Conservation (phyloP, 2,888 invertebrate genomes). For the Aporophyla lueneburgensis region DNA sequence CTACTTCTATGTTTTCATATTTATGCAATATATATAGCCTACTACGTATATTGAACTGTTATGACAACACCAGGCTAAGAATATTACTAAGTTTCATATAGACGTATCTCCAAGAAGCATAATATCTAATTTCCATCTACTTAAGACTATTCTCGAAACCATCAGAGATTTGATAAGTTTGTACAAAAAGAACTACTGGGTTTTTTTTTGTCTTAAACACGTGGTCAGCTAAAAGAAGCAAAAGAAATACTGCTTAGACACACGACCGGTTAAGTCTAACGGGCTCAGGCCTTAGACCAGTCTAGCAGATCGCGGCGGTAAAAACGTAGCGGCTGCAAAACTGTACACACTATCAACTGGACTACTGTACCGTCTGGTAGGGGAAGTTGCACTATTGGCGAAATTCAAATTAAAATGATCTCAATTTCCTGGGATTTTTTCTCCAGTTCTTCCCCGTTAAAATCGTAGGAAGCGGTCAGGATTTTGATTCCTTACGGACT, state of each 20-base stretch:
- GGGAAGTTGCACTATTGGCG: not conserved
- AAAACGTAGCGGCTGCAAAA: constrained; percentile 3
- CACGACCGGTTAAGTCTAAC: constrained; percentile 22
- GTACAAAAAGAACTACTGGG: not conserved
- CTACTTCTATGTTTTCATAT: constrained; percentile 25
- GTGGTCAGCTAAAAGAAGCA: constrained; percentile 17
- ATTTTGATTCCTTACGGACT: not conserved
- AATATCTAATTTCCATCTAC: not conserved
- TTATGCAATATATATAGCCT: constrained; percentile 4
- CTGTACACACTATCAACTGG: constrained; percentile 6
- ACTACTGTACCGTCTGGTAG: not conserved
- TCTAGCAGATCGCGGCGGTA: constrained; percentile 11
- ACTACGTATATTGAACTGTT: not conserved
- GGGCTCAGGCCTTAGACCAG: constrained; percentile 19
- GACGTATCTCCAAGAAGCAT: not conserved
- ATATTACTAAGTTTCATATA: not conserved
- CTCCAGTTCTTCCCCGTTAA: not conserved
- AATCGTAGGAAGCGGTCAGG: not conserved
- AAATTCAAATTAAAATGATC: not conserved
- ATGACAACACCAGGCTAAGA: not conserved
- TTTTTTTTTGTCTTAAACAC: not conserved
- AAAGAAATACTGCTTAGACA: constrained; percentile 23
- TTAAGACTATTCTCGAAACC: not conserved
- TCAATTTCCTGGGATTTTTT: not conserved
- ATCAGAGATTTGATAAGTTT: not conserved